A percentile compares a stretch with the other conserved stretches of the same genome.
Conservation (phyloP, 2,888 invertebrate species). For the Antheraea assamensis region DNA sequence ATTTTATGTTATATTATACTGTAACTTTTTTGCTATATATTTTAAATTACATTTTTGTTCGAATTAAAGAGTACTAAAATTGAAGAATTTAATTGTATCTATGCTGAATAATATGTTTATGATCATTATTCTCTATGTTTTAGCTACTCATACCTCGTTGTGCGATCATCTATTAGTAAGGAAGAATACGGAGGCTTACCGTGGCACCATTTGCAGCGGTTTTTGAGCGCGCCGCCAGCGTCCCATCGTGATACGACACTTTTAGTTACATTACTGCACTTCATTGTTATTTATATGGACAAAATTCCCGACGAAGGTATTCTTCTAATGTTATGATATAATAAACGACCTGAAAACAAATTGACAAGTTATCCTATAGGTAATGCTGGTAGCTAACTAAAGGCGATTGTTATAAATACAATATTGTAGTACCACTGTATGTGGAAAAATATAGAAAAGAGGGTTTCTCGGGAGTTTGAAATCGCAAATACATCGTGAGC, state of each 20-base stretch:
- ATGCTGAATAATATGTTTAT: not conserved
- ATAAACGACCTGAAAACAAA: not conserved
- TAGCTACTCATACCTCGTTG: constrained; percentile 73
- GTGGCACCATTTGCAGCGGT: constrained; percentile 84
- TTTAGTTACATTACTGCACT: constrained; percentile 73
- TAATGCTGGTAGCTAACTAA: not conserved
- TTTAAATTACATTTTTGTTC: too few species aligned
- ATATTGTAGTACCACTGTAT: too few species aligned
- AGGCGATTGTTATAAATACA: not conserved
- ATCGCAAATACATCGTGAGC: too few species aligned
- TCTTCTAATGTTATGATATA: constrained; percentile 20
- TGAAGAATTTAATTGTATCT: not conserved
- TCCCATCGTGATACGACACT: constrained; percentile 84
- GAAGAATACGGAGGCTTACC: constrained; percentile 72
- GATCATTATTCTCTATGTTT: constrained; percentile 20
- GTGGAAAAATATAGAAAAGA: too few species aligned
- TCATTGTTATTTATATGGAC: constrained; percentile 63
- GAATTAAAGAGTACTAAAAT: not conserved
- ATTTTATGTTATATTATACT: too few species aligned
- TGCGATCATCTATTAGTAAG: constrained; percentile 47
- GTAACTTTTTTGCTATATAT: too few species aligned
- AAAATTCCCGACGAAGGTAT: constrained; percentile 58
- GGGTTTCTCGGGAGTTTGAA: too few species aligned
- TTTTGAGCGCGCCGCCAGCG: constrained; percentile 84
- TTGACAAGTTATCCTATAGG: not conserved